Conservation (phyloP, 2,888 invertebrate species). For the Coronaproctus castanopsis region DNA sequence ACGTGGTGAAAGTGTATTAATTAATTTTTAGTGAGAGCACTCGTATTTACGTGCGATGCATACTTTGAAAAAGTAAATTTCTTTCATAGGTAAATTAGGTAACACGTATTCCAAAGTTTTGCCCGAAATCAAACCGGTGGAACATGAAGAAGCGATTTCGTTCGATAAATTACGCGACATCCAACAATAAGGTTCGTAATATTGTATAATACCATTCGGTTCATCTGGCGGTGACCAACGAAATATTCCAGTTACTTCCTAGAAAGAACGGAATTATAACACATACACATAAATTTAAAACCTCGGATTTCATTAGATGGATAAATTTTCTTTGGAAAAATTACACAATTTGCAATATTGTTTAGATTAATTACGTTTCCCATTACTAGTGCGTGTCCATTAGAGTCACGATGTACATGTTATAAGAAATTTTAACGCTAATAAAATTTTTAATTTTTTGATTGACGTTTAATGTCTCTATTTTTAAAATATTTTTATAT, state of each 20-base stretch:
- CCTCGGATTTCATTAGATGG: neutral
- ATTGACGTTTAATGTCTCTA: too few species aligned
- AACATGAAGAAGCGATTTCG: slow-evolving; percentile 1
- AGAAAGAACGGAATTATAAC: slow-evolving; percentile 12
- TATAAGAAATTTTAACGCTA: too few species aligned
- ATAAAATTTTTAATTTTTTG: too few species aligned
- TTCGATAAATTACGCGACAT: slow-evolving; percentile 20
- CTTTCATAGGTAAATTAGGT: slow-evolving; percentile 35
- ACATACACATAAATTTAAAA: slow-evolving; percentile 26
- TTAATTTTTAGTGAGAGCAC: too few species aligned
- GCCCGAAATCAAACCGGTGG: slow-evolving; percentile 21
- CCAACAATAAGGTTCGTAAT: slow-evolving; percentile 56
- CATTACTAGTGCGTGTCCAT: too few species aligned
- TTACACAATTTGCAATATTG: neutral
- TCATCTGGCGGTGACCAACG: slow-evolving; percentile 61
- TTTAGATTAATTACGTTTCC: too few species aligned
- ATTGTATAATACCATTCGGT: slow-evolving; percentile 50
- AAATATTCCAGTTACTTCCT: slow-evolving; percentile 37
- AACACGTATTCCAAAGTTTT: slow-evolving; percentile 37
- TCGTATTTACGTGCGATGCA: too few species aligned
- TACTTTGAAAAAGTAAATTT: slow-evolving; percentile 49
- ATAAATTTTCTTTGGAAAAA: neutral
- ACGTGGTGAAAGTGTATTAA: too few species aligned
- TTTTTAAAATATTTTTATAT: too few species aligned
- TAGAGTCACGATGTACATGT: too few species aligned